Percentiles rank a stretch among this genome's conserved stretches.
These are phyloP conservation scores for Actenoides hombroni DNA, from an alignment of 2,113 vertebrate species.

Conservation along the genomic window DNA sequence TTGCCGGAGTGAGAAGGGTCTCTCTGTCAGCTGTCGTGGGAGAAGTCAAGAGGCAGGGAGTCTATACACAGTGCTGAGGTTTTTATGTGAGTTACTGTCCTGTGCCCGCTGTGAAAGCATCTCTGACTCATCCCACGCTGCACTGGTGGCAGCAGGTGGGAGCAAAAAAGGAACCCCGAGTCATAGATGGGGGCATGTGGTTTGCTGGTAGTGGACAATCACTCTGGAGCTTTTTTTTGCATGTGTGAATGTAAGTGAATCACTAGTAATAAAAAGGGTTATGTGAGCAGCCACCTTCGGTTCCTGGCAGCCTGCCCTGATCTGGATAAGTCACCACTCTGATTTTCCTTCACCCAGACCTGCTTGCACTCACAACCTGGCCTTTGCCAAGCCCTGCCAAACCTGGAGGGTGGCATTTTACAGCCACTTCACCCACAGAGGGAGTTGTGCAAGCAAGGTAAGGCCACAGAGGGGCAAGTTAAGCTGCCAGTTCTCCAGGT, in stretches of 20 bases:
- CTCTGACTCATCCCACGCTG: background rate
- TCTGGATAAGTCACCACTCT: fast-evolving
- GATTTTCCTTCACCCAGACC: background rate
- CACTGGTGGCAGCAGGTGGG: fast-evolving
- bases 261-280: background rate
- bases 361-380: background rate
- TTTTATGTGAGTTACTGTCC: background rate
- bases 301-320: background rate
- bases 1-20: fast-evolving
- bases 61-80: background rate
- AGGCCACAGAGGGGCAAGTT: background rate
- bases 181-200: background rate
- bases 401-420: background rate
- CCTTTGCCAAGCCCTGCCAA: background rate
- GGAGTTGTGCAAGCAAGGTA: background rate
- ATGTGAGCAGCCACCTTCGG: background rate
- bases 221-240: background rate
- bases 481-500: background rate
- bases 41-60: background rate
- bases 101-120: background rate
- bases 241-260: background rate
- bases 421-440: background rate
- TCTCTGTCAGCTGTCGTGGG: background rate
- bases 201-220: background rate
- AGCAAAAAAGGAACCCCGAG: background rate